Conservation (phyloP, 2,888 invertebrate genomes). For the Eurois occulta region DNA sequence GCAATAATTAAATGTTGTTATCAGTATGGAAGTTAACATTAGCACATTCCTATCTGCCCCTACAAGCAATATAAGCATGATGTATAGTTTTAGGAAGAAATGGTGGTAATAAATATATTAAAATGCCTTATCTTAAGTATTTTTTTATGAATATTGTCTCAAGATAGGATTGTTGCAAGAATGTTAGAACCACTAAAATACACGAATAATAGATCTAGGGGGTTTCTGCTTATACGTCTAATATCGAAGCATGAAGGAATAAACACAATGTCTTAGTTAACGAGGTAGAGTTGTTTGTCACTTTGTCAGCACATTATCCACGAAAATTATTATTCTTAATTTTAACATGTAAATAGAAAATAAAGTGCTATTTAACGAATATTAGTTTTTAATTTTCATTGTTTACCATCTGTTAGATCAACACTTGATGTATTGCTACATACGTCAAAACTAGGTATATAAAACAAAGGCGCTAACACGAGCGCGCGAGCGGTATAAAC, state of each 20-base stretch:
- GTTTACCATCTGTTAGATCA: neutral
- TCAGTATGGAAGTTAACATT: neutral
- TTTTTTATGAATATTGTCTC: too few relatives aligned
- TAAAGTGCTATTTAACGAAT: conserved; percentile 77
- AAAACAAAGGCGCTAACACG: too few relatives aligned
- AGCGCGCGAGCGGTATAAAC: too few relatives aligned
- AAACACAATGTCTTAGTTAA: conserved; percentile 14
- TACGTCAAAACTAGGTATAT: too few relatives aligned
- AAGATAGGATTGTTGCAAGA: too few relatives aligned
- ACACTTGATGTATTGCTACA: too few relatives aligned
- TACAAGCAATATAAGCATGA: conserved; percentile 2
- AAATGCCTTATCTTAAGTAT: conserved; percentile 12
- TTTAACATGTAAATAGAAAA: conserved; percentile 78
- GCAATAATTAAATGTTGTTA: conserved; percentile 5
- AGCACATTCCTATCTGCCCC: too few relatives aligned
- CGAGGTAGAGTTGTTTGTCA: conserved; percentile 21
- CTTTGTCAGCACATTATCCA: conserved; percentile 49
- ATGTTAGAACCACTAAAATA: neutral
- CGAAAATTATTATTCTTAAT: conserved; percentile 65
- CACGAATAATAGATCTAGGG: too few relatives aligned
- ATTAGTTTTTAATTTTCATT: conserved; percentile 29
- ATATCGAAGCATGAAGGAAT: conserved; percentile 14
- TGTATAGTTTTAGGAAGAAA: conserved; percentile 8
- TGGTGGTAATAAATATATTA: neutral
- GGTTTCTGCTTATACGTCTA: conserved; percentile 21